Evolutionary conservation across 1,140 invertebrate genomes (phyloP).

Genomic region (Euura saliciscinereae): DNA sequence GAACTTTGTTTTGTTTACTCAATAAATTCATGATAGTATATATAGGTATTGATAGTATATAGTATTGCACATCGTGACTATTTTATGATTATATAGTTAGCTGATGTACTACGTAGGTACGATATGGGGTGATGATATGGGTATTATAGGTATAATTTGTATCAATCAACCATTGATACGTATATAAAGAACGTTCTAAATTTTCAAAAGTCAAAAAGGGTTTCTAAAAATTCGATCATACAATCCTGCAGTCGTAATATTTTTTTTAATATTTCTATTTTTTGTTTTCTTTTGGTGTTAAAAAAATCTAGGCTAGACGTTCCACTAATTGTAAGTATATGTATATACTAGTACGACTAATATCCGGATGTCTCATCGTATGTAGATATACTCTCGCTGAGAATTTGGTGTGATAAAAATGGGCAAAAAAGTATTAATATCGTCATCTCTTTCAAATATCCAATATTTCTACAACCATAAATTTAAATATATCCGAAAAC

Average conservation of each 20-base stretch:
- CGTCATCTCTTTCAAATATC: background rate
- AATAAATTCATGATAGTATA: no score
- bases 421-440: background rate
- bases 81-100: no score
- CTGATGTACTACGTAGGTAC: background rate
- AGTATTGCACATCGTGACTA: no score
- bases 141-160: background rate
- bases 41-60: no score
- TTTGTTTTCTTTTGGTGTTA: background rate
- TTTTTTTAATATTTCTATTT: background rate
- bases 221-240: slow-evolving; percentile 7
- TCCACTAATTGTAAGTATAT: background rate
- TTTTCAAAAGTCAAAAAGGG: background rate
- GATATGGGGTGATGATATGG: background rate
- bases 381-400: background rate
- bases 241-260: background rate
- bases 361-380: background rate
- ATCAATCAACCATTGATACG: background rate
- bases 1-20: no score
- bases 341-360: background rate
- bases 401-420: background rate
- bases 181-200: background rate
- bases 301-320: slow-evolving; percentile 7
- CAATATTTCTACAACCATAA: background rate
- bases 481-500: no score